Evolutionary conservation across 2,113 vertebrate genomes (phyloP), one percentile per base, ranked within the genome.

Genomic region (Eleginops maclovinus): DNA sequence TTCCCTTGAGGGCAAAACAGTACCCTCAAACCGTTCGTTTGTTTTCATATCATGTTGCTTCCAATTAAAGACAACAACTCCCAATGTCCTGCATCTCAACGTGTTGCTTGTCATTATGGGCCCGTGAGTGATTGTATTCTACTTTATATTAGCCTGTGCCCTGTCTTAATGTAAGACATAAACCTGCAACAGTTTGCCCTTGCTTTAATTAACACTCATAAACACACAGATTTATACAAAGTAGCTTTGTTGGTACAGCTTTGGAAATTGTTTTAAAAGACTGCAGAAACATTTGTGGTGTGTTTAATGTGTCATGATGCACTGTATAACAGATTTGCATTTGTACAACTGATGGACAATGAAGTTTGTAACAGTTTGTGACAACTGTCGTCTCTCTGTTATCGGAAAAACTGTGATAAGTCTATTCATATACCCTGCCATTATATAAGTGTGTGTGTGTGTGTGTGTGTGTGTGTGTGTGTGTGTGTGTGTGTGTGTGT

Each of bases 341-440:
- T 28, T 54, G 26, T 47, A 12, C n/a, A 44, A 60, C 36, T 73
- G 63, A 63, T 51, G 43, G 64, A 68, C 31, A 73, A 46, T 67
- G 22, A 63, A 62, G 56, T 62, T 6, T 77, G 68, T 73, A 56
- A 68, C 49, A 4, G 62, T 47, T 40, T 72, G 58, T 70, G 65
- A 64, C 65, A 79, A 64, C 47, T 75, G 75, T 71, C 72, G 62
- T 62, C 61, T 66, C 24, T 43, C 8, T 62, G 55, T 49, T 49
- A 62, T 36, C 31, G n/a, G 41, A 53, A 60, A 3, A 31, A 47
- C 61, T 24, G 28, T n/a, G 46, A 67, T 72, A 36, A 66, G 77
- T 72, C 66, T 72, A 47, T 28, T 75, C 19, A 66, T 60, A 58
- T 63, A 56, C 28, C 28, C 24, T 56, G 11, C 8, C 49, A 49